Evolutionary conservation across 2,113 vertebrate genomes (phyloP).

Genomic region (Epinephelus moara): DNA sequence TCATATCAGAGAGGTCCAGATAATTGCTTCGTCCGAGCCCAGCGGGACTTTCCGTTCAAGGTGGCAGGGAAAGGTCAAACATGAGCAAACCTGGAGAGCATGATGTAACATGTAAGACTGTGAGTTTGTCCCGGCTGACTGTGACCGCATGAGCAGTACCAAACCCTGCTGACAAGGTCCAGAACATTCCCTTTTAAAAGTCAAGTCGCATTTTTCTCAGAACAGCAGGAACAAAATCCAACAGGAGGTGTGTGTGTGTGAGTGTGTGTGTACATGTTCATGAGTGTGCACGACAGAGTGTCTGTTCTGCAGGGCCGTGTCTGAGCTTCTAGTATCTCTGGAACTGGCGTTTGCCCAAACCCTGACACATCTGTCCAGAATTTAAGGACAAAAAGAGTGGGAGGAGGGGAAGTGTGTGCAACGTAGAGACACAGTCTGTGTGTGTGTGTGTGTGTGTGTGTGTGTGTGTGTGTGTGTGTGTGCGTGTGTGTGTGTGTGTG

Average conservation of each 20-base stretch:
- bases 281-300: conserved; percentile 3
- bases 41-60: conserved; percentile 42
- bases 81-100: conserved; percentile 50
- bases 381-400: conserved; percentile 40
- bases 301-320: conserved; percentile 52
- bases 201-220: conserved; percentile 64
- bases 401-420: conserved; percentile 17
- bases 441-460: conserved; percentile 2
- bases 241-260: conserved; percentile 47
- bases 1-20: conserved; percentile 16
- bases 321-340: conserved; percentile 63
- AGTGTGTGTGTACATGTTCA: not conserved
- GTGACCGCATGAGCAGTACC: conserved; percentile 35
- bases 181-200: conserved; percentile 73
- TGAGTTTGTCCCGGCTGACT: conserved; percentile 11
- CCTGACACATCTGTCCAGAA: conserved; percentile 70
- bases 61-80: conserved; percentile 63
- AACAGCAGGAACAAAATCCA: conserved; percentile 65
- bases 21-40: conserved; percentile 30
- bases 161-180: conserved; percentile 68
- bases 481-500: not conserved
- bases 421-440: conserved; percentile 1
- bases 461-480: no score
- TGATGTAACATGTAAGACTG: conserved; percentile 46
- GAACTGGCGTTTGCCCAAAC: conserved; percentile 61